A percentile compares a stretch with the other conserved stretches of the same genome.
Evolutionary conservation across 2,888 invertebrate genomes (phyloP).

Genomic region (Mellilla xanthometata): DNA sequence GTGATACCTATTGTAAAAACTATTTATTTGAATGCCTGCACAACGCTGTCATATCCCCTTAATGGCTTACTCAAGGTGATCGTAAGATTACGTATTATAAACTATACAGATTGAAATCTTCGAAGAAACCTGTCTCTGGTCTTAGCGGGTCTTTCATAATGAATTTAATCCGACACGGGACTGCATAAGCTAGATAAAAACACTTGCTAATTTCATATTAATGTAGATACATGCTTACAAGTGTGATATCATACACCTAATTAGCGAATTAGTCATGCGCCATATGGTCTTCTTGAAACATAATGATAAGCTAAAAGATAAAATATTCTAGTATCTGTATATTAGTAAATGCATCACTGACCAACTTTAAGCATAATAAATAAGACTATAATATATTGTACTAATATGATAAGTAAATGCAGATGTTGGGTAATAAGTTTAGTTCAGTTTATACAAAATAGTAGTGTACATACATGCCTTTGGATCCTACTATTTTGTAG

Average conservation of each 20-base stretch:
- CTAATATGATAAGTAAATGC: too few species aligned
- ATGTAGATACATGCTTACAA: too few species aligned
- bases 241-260: background rate
- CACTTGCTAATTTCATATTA: too few species aligned
- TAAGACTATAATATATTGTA: too few species aligned
- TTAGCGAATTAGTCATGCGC: conserved; percentile 1
- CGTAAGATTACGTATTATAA: conserved; percentile 16
- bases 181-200: too few species aligned
- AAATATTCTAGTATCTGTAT: background rate
- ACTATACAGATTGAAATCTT: conserved; percentile 1
- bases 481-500: too few species aligned
- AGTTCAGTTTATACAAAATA: too few species aligned
- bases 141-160: background rate
- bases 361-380: background rate
- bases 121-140: background rate
- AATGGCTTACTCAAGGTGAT: conserved; percentile 11
- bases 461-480: too few species aligned
- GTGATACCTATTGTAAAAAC: too few species aligned
- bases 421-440: too few species aligned
- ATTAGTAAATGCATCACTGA: background rate
- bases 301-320: background rate
- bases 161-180: background rate
- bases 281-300: background rate
- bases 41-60: too few species aligned
- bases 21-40: too few species aligned